phyloP scores from a whole-genome alignment of 2,113 vertebrate genomes.

The Vidua macroura region DNA sequence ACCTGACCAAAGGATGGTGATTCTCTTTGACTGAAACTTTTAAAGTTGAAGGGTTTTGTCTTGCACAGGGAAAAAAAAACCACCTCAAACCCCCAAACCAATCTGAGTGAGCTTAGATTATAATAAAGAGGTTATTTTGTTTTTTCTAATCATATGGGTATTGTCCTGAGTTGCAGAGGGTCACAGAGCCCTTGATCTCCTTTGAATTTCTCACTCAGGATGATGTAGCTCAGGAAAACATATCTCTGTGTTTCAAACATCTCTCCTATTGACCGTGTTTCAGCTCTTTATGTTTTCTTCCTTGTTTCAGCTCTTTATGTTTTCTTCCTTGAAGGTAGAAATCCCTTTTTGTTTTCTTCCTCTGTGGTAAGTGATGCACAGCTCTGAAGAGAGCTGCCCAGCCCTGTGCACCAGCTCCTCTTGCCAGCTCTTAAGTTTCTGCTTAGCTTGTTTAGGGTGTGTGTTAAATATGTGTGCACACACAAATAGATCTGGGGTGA shows the following conservation, averaged over 20 bases:
- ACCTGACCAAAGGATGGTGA: not conserved
- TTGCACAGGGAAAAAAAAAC: not conserved
- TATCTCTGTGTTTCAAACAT: not conserved
- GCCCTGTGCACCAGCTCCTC: not conserved
- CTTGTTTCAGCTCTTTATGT: not conserved
- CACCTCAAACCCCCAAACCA: not conserved
- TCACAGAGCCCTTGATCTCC: not conserved
- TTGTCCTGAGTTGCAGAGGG: not conserved
- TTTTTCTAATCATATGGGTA: not conserved
- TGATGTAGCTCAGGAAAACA: not conserved
- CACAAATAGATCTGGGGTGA: not conserved
- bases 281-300: not conserved
- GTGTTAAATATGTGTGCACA: not conserved
- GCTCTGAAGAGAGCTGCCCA: not conserved
- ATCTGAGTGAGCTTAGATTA: not conserved
- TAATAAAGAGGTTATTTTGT: not conserved
- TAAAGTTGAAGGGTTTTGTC: not conserved
- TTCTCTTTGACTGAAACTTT: not conserved
- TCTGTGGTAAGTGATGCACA: not conserved
- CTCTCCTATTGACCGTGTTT: not conserved
- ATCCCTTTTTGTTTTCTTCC: not conserved
- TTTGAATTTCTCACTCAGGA: not conserved
- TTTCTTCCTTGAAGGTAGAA: not conserved
- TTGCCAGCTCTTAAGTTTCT: not conserved
- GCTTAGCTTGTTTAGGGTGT: not conserved